Conservation (phyloP, 2,888 invertebrate species). For the Tipula vernalis region DNA sequence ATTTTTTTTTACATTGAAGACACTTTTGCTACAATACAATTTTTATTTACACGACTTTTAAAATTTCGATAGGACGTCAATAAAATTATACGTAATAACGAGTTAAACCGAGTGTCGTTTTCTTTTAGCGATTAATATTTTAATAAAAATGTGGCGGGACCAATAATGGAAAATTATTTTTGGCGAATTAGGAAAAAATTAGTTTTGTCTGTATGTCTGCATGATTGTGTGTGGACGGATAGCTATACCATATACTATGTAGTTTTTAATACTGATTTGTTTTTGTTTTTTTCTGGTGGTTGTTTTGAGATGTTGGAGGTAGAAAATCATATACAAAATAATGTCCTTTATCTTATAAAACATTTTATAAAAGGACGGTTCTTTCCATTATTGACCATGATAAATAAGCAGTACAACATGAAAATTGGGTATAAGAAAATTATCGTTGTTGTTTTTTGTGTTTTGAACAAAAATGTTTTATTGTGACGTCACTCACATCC, state of each 20-base stretch:
- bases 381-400: background rate
- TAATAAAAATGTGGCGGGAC: background rate
- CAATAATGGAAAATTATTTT: background rate
- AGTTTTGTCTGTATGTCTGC: background rate
- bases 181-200: background rate
- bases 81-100: background rate
- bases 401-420: background rate
- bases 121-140: background rate
- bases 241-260: background rate
- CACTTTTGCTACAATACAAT: background rate
- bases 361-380: background rate
- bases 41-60: background rate
- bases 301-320: background rate
- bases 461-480: background rate
- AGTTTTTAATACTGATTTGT: background rate
- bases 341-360: background rate
- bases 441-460: background rate
- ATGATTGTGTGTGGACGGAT: background rate
- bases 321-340: background rate
- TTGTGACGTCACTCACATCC: background rate
- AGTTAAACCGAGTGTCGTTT: background rate
- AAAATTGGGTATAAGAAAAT: background rate
- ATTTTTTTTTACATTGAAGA: conserved; percentile 4
- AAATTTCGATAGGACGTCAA: background rate
- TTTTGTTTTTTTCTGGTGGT: background rate